These are phyloP conservation scores for Campoletis sonorensis DNA, from an alignment of 1,140 invertebrate genomes.

Conservation along the genomic window DNA sequence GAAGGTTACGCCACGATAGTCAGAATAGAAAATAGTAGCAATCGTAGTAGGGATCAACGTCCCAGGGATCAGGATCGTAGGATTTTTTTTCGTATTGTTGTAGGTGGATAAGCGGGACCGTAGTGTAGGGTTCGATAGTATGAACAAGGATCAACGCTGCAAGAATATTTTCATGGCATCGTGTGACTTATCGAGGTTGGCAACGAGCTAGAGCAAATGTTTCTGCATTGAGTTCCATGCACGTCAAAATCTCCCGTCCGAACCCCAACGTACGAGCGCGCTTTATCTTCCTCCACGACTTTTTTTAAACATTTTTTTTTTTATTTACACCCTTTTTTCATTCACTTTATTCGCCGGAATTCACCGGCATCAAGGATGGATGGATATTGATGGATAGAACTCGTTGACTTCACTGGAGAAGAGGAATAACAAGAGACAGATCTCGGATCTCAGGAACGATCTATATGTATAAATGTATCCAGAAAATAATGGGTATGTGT, in stretches of 20 bases:
- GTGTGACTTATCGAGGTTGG: neutral
- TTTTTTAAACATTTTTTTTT: neutral
- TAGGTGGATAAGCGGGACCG: conserved; percentile 38
- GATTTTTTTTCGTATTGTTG: conserved; percentile 20
- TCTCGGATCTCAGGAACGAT: conserved; percentile 5
- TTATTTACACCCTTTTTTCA: too few species aligned
- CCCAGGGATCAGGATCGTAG: neutral
- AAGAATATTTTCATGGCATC: neutral
- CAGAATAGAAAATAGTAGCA: conserved; percentile 2
- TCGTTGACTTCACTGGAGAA: neutral
- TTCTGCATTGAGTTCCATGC: neutral
- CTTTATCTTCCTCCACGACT: conserved; percentile 27
- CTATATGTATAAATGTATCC: conserved; percentile 3
- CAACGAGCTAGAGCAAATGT: neutral
- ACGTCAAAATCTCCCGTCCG: conserved; percentile 12
- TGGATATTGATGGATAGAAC: conserved; percentile 27
- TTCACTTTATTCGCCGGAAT: too few species aligned
- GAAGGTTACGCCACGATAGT: neutral
- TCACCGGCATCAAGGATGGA: neutral
- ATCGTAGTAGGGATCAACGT: conserved; percentile 17
- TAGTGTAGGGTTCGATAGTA: conserved; percentile 28
- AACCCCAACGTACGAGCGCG: conserved; percentile 15
- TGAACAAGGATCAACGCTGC: neutral
- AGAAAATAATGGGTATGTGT: conserved; percentile 18
- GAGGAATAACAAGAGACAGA: conserved; percentile 5